These are phyloP conservation scores for Labroides dimidiatus DNA, from an alignment of 2,797 vertebrate species.

Conservation along the genomic window DNA sequence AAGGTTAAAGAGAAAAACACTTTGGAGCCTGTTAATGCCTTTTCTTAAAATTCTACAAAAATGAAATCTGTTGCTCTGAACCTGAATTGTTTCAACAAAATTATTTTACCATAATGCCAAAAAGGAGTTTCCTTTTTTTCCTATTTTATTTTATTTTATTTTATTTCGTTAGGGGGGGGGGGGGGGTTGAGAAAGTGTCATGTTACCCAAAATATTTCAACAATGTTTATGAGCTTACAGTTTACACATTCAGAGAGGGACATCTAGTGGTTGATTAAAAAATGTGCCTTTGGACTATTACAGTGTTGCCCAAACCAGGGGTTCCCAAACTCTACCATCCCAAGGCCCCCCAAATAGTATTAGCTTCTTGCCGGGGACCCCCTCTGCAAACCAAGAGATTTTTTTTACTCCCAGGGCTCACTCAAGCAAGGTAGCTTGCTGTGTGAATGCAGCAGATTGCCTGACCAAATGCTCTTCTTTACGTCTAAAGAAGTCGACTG, in stretches of 20 bases:
- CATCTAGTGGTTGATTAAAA: constrained; percentile 47
- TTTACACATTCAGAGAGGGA: background rate
- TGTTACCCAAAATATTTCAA: background rate
- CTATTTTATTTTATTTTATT: too few relatives aligned
- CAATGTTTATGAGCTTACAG: background rate
- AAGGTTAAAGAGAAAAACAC: background rate
- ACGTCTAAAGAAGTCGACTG: too few relatives aligned
- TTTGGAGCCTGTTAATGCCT: too few relatives aligned
- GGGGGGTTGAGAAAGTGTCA: background rate
- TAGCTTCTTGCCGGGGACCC: too few relatives aligned
- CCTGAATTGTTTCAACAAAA: background rate
- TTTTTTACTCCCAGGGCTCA: too few relatives aligned
- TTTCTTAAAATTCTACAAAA: background rate
- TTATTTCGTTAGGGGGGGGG: too few relatives aligned
- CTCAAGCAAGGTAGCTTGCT: too few relatives aligned
- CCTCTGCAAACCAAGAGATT: too few relatives aligned
- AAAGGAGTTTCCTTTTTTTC: background rate
- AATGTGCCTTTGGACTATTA: constrained; percentile 4
- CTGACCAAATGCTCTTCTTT: too few relatives aligned
- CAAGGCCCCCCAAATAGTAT: too few relatives aligned
- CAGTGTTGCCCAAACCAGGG: background rate
- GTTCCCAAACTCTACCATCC: too few relatives aligned
- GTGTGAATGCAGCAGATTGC: too few relatives aligned
- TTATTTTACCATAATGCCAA: background rate
- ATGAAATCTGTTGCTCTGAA: background rate